A percentile compares a stretch with the other conserved stretches of the same genome.
Evolutionary conservation across 92 coral and sea anemone species (phyloP).

Genomic region (Parazoanthus darwini): DNA sequence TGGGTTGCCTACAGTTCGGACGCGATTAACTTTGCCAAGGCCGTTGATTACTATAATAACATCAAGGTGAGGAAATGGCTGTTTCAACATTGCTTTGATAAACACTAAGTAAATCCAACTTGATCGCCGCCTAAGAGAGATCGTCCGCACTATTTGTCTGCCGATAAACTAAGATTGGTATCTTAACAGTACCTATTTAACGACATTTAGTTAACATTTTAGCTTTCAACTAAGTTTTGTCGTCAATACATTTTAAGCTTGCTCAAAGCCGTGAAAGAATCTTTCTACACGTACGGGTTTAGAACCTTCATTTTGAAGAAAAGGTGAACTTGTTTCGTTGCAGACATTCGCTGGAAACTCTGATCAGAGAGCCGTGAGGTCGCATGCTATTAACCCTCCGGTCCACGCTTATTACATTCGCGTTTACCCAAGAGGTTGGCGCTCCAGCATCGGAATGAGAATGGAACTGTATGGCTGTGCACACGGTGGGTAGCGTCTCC

Average conservation of each 20-base stretch:
- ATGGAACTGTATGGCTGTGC: conserved; percentile 76
- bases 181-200: too few relatives aligned
- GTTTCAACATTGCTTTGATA: not conserved
- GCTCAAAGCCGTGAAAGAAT: too few relatives aligned
- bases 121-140: too few relatives aligned
- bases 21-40: conserved; percentile 35
- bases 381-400: conserved; percentile 71
- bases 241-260: too few relatives aligned
- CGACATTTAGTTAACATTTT: too few relatives aligned
- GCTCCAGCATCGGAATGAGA: conserved; percentile 68
- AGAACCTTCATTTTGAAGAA: not conserved
- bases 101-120: too few relatives aligned
- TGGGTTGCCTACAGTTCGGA: conserved; percentile 38
- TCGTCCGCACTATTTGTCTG: too few relatives aligned
- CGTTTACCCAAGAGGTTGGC: conserved; percentile 73
- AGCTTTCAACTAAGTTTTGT: too few relatives aligned
- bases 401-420: conserved; percentile 71
- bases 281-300: not conserved
- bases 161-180: too few relatives aligned
- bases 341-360: conserved; percentile 81
- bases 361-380: conserved; percentile 64
- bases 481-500: conserved; percentile 52
- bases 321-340: conserved; percentile 12
- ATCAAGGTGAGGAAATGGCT: conserved; percentile 33
- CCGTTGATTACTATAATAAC: conserved; percentile 38